phyloP scores from a whole-genome alignment of 1,140 invertebrate species.

The Zaprionus ghesquierei region DNA sequence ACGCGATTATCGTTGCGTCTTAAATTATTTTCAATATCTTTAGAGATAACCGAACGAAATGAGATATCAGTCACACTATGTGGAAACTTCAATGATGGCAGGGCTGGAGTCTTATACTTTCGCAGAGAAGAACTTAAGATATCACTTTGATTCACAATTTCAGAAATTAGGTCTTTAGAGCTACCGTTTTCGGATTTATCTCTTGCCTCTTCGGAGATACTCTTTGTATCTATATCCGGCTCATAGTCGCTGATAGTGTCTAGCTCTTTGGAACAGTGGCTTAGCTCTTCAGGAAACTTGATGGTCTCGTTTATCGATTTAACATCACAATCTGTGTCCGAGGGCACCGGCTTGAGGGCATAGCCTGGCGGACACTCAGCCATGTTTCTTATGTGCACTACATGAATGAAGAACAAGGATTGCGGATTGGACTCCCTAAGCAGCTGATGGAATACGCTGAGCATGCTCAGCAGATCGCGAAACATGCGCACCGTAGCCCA shows the following conservation, averaged over 20 bases:
- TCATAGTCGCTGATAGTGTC: conserved; percentile 60
- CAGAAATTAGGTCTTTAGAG: not conserved
- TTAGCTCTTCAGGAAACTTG: conserved; percentile 38
- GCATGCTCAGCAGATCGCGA: conserved; percentile 41
- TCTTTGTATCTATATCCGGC: conserved; percentile 18
- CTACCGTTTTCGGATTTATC: not conserved
- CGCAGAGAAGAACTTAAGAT: not conserved
- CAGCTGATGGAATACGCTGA: conserved; percentile 67
- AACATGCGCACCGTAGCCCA: conserved; percentile 76
- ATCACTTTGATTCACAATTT: not conserved
- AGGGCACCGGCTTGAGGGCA: conserved; percentile 17
- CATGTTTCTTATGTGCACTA: conserved; percentile 52
- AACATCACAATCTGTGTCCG: conserved; percentile 25
- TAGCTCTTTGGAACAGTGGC: conserved; percentile 16
- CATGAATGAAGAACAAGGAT: conserved; percentile 54
- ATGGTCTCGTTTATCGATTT: conserved; percentile 57
- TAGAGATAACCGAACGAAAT: not conserved
- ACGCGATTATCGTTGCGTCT: not conserved
- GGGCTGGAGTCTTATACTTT: not conserved
- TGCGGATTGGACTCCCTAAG: conserved; percentile 65
- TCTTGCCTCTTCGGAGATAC: not conserved
- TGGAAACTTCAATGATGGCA: not conserved
- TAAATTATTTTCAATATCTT: not conserved
- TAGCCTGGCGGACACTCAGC: conserved; percentile 42
- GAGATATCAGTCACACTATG: not conserved